Evolutionary conservation across 2,797 vertebrate genomes (phyloP).

Genomic region (Mormyrus hasselquistii): DNA sequence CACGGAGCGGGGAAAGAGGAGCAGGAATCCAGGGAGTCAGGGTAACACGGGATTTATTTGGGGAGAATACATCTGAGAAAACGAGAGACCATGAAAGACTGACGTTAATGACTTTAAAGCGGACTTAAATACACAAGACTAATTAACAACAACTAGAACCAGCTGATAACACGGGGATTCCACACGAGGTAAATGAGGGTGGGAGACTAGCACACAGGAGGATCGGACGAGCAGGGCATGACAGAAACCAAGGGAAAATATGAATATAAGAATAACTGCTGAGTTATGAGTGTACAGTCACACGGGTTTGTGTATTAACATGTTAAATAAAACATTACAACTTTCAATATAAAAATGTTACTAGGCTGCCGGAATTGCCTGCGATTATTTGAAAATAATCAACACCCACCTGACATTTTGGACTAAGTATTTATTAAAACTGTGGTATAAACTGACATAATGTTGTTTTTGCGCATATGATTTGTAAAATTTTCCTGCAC

Average conservation of each 20-base stretch:
- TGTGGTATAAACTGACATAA: background rate
- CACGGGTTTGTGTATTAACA: background rate
- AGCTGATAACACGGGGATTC: background rate
- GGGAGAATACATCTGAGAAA: no score
- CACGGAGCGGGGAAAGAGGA: no score
- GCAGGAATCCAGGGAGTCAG: no score
- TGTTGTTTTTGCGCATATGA: background rate
- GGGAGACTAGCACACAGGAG: no score
- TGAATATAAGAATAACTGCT: background rate
- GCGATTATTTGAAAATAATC: background rate
- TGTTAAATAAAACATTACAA: background rate
- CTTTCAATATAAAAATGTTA: background rate
- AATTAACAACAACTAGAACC: background rate
- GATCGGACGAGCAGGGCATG: background rate
- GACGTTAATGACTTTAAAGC: no score
- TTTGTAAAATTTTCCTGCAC: background rate
- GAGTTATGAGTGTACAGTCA: background rate
- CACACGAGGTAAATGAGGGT: background rate
- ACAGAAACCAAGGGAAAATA: background rate
- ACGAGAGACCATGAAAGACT: no score
- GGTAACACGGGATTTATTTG: background rate
- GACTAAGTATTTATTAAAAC: background rate
- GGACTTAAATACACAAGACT: no score
- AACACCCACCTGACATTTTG: background rate
- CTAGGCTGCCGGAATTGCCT: background rate